A percentile compares a stretch with the other conserved stretches of the same genome.
Conservation (phyloP, 2,888 invertebrate genomes). For the Phyllotreta striolata region DNA sequence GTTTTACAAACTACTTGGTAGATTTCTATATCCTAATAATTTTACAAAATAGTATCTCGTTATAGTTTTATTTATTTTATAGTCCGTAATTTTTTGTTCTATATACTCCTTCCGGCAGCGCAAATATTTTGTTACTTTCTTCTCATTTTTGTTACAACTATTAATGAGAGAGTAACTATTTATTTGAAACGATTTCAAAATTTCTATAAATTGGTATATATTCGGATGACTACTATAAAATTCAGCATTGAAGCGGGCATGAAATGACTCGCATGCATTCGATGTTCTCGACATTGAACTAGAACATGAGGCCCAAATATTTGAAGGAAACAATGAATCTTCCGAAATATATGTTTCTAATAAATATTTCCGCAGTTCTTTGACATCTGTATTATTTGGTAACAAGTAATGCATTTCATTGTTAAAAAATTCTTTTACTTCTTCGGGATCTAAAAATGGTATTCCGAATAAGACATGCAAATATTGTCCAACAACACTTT, state of each 20-base stretch:
- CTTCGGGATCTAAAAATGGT: no score
- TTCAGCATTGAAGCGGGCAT: conserved; percentile 4
- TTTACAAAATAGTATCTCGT: no score
- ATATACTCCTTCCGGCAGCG: conserved; percentile 1
- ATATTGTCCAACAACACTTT: no score
- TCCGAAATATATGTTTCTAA: conserved; percentile 2
- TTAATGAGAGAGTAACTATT: conserved; percentile 6
- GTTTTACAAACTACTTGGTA: no score
- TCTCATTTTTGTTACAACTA: not conserved
- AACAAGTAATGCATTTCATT: no score
- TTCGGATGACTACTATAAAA: not conserved
- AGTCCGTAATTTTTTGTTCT: not conserved
- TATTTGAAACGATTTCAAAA: conserved; percentile 1
- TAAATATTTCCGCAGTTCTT: conserved; percentile 6
- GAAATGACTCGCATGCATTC: conserved; percentile 8
- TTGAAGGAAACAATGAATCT: conserved; percentile 3
- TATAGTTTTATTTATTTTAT: no score
- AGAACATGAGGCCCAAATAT: conserved; percentile 4
- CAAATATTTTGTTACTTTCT: conserved; percentile 2
- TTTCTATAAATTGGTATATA: not conserved
- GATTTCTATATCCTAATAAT: no score
- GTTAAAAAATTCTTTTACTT: no score
- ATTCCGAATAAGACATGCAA: no score
- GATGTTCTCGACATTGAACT: conserved; percentile 3
- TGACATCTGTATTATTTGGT: conserved; percentile 3